Base-by-base conservation (phyloP, 2,113 vertebrate genomes). In the Apteryx mantelli region DNA sequence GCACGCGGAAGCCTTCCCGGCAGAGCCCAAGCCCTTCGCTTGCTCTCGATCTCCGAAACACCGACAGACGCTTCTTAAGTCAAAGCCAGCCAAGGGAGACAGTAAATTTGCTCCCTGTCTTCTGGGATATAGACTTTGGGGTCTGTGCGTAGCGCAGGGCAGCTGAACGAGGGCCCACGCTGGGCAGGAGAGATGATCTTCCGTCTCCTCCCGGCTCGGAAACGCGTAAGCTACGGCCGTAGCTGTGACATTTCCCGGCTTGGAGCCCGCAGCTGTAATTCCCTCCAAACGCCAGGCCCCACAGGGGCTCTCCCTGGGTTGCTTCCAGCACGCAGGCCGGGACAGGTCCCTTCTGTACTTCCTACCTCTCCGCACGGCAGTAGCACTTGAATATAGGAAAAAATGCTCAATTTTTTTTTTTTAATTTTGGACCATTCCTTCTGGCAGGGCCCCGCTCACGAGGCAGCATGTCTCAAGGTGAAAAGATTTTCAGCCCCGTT, bases 231-330 rank as follows among this genome's bases (percentile, higher is more conserved):
- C 46, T 48, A 48, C 19, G 7, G 46, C 38, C 13, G 1, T 18
- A 20, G 40, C 19, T 10, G 2, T 0, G 3, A 38, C 2, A 2
- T 11, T 5, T 48, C 21, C 34, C 2, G 0, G 17, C 25, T 13
- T 24, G 22, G 7, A 2, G 8, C 2, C 1, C 8, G 5, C 28
- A 19, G 21, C 36, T 11, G 30, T 28, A 11, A 10, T 13, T 4
- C 34, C 36, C 25, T 13, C 66, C 34, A 15, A 38, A 60, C 40
- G 24, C 53, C 53, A 55, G 22, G 9, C 26, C 26, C 53, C 26
- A 26, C 26, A 55, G 53, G 53, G 22, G 53, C 13, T 55, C 26
- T 32, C 52, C 65, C 34, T 2, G 11, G 40, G 40, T 18, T 13
- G 40, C 40, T 58, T 32, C 80, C 58, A 26, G 53, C 5, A 0